Evolutionary conservation across 1,140 invertebrate genomes (phyloP).

Genomic region (Drosophila persimilis): DNA sequence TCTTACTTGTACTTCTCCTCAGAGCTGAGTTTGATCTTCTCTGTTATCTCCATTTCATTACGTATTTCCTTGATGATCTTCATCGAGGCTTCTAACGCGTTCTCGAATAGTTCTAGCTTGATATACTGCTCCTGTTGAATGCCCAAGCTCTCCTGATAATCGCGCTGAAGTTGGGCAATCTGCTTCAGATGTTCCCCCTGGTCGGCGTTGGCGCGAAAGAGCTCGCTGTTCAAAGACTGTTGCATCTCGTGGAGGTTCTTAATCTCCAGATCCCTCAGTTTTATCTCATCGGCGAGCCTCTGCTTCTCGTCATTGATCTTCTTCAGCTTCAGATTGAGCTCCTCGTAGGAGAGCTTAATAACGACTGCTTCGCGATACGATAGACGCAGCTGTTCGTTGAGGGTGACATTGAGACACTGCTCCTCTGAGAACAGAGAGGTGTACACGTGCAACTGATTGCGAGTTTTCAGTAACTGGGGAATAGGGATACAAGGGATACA

Average conservation of each 20-base stretch:
- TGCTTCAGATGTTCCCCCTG: conserved; percentile 50
- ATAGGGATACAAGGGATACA: no score
- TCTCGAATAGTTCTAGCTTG: conserved; percentile 17
- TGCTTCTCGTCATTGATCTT: conserved; percentile 41
- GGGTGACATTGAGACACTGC: conserved; percentile 66
- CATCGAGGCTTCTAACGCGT: conserved; percentile 25
- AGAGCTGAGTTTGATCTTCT: conserved; percentile 21
- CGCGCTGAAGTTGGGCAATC: conserved; percentile 38
- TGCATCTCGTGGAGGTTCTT: conserved; percentile 50
- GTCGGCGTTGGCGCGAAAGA: conserved; percentile 37
- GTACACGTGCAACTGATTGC: conserved; percentile 74
- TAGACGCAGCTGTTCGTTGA: conserved; percentile 62
- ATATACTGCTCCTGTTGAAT: conserved; percentile 40
- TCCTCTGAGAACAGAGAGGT: conserved; percentile 69
- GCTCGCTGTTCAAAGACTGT: conserved; percentile 37
- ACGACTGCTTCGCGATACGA: conserved; percentile 60
- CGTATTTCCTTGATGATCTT: conserved; percentile 23
- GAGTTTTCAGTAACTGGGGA: conserved; percentile 59
- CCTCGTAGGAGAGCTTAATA: conserved; percentile 59
- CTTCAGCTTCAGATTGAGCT: conserved; percentile 46
- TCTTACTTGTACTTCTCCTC: conserved; percentile 42
- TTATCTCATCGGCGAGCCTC: conserved; percentile 23
- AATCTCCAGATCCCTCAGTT: conserved; percentile 83
- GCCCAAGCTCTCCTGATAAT: conserved; percentile 39
- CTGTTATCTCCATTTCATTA: conserved; percentile 19